phyloP scores from a whole-genome alignment of 2,113 vertebrate genomes.

The Copsychus sechellarum region DNA sequence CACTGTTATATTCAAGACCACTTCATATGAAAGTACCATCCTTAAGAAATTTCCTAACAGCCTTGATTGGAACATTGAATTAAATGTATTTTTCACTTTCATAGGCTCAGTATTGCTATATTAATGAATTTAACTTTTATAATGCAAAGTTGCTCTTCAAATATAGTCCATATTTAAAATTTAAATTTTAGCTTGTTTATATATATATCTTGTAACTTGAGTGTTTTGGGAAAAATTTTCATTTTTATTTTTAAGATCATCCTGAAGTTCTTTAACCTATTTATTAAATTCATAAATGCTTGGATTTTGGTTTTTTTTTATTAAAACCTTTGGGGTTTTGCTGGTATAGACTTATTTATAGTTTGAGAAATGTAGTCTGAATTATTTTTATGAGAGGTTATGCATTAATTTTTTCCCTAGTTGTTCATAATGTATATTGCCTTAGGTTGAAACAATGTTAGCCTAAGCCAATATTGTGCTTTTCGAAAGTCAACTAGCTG shows the following conservation, averaged over 20 bases:
- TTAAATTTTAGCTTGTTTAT: not conserved
- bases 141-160: not conserved
- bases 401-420: not conserved
- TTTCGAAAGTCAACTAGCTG: not conserved
- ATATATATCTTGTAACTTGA: not conserved
- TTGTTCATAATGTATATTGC: not conserved
- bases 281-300: not conserved
- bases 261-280: not conserved
- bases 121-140: not conserved
- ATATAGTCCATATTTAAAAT: not conserved
- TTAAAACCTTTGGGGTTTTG: not conserved
- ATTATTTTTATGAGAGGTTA: not conserved
- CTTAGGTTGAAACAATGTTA: not conserved
- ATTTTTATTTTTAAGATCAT: constrained; percentile 12
- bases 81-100: not conserved
- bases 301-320: not conserved
- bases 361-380: not conserved
- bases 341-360: not conserved
- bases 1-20: not conserved
- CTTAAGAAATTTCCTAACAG: not conserved
- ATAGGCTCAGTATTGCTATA: not conserved
- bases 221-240: constrained; percentile 23
- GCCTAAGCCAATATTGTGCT: not conserved
- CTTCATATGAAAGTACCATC: not conserved
- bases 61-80: not conserved